Evolutionary conservation across 1,140 invertebrate species (phyloP), one percentile per base, ranked within the genome.

Genomic region (Dolichoris vasculosae): DNA sequence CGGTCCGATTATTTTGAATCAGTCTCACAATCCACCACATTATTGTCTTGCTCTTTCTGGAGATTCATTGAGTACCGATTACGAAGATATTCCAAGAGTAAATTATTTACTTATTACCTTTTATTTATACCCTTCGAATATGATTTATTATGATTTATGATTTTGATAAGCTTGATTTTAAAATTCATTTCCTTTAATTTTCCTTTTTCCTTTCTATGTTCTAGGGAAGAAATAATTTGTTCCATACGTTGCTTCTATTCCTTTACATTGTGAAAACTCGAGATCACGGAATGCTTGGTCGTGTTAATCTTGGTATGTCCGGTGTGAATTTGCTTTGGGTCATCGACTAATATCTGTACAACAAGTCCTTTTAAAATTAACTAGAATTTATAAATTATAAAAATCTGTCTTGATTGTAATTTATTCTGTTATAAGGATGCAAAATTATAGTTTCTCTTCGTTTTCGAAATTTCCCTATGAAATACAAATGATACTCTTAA

Each of bases 241-340:
- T 97, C 88, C 96, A 97, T 88, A 96, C 96, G 9, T 93, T 97
- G 11, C 91, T 97, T 51, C 94, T 97, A 75, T 97, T 98, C 91
- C 91, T 98, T 0, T 95, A 97, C 90, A 95, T 95, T 85, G 95
- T 97, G 48, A 96, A 96, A 85, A 94, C 94, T 11, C 95, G 96
- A 88, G 95, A 97, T 89, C 95, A 96, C 89, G 96, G 96, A 51
- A 96, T 97, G 94, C 91, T 97, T 38, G 96, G 96, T 86, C 94
- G 96, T 87, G 95, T 97, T 0, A 97, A 97, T 92, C 92, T 97
- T 55, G 97, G 96, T 83, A 94, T 95, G 89, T 96, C 96, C 73
- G 97, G 97, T 84, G 93, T 97, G 35, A 97, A 97, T 90, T 94
- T 97, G 86, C 91, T 97, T 77, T 97, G 96, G 95, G 95, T 97